Evolutionary conservation across 2,888 invertebrate genomes (phyloP), one percentile per base, ranked within the genome.

Genomic region (Drosophila prolongata): DNA sequence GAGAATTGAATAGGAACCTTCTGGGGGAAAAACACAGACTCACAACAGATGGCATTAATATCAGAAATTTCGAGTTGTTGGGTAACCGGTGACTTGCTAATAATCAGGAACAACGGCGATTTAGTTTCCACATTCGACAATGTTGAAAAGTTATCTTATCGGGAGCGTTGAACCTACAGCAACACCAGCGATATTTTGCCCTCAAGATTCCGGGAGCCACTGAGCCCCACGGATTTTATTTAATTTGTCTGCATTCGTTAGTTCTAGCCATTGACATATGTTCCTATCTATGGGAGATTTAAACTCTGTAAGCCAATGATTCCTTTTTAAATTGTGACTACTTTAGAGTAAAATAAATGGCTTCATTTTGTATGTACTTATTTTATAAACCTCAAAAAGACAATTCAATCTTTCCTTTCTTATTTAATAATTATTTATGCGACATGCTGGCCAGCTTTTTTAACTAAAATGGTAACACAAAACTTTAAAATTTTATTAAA

Each of bases 121-220:
- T 43, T 10, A 1, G 34, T 10, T 16, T 35, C 9, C 27, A 19
- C 44, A n/a, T 10, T 47, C 11, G 6, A 24, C 13, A 62, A 72
- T 49, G 49, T 40, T 53, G 19, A 52, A 57, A 42, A 42, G 54
- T 52, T 68, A 70, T 70, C 70, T 70, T 70, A 70, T 70, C 70
- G 47, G 46, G 60, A 34, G 64, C 62, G 64, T 38, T 64, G 62
- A 64, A 64, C 62, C 64, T 35, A 49, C 46, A 34, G 27, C 30
- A 43, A 19, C 16, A 40, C 16, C n/a, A 5, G 24, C 34, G 34
- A 49, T 19, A 35, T 13, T 34, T 13, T 14, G 13, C 38, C 16
- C 16, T 37, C 38, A 58, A 40, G 38, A 19, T 10, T 38, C 56
- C 57, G 10, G 44, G 19, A 14, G 38, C 30, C 14, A 10, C 6